phyloP scores from a whole-genome alignment of 2,888 invertebrate species.

The Colostygia pectinataria region DNA sequence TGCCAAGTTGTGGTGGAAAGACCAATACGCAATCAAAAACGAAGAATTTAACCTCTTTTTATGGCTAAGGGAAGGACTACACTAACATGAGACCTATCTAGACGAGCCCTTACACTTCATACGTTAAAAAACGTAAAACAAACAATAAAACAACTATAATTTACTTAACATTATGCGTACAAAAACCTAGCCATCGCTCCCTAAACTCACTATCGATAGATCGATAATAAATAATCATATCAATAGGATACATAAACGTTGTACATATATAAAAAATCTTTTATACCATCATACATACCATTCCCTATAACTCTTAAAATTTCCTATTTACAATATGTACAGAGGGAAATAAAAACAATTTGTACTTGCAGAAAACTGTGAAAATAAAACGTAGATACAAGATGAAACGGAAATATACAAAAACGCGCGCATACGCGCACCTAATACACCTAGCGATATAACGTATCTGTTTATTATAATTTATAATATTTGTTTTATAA shows the following conservation, averaged over 20 bases:
- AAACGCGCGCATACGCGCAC: slow-evolving; percentile 37
- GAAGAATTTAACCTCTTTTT: slow-evolving; percentile 60
- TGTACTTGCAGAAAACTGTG: slow-evolving; percentile 83
- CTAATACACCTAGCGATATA: slow-evolving; percentile 42
- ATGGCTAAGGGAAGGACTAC: slow-evolving; percentile 64
- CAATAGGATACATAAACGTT: slow-evolving; percentile 74
- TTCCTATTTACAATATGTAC: slow-evolving; percentile 82
- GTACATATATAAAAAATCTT: slow-evolving; percentile 75
- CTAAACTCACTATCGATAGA: slow-evolving; percentile 64
- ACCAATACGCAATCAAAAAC: slow-evolving; percentile 38
- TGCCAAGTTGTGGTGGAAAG: slow-evolving; percentile 53
- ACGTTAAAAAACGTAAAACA: slow-evolving; percentile 65
- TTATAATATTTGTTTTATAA: slow-evolving; percentile 47
- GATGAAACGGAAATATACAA: slow-evolving; percentile 72
- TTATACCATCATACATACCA: slow-evolving; percentile 64
- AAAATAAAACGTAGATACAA: slow-evolving; percentile 60
- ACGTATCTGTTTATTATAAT: slow-evolving; percentile 48
- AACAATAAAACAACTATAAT: slow-evolving; percentile 80
- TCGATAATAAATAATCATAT: slow-evolving; percentile 75
- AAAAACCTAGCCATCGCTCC: slow-evolving; percentile 71
- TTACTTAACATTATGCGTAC: slow-evolving; percentile 81
- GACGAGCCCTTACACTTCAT: slow-evolving; percentile 51
- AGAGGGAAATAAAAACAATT: slow-evolving; percentile 82
- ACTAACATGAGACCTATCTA: slow-evolving; percentile 64
- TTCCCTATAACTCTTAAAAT: slow-evolving; percentile 61